These are phyloP conservation scores for Tetragnatha montana DNA, from an alignment of 2,888 invertebrate species.

Conservation along the genomic window DNA sequence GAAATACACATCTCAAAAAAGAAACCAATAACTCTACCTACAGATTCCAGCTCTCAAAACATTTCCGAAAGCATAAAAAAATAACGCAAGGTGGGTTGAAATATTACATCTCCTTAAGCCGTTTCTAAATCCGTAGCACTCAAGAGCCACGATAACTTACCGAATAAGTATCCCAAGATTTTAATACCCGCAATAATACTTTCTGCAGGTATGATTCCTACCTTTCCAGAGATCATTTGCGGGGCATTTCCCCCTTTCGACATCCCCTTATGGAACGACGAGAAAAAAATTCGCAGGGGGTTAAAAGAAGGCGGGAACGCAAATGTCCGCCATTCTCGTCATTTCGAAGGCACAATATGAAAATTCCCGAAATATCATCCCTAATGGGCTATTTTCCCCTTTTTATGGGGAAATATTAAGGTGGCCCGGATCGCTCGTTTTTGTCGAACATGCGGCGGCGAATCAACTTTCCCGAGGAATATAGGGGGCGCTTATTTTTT, in stretches of 20 bases:
- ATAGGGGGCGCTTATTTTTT: not conserved
- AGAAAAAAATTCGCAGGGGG: not conserved
- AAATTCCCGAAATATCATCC: conserved; percentile 62
- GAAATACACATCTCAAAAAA: not conserved
- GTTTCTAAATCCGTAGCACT: not conserved
- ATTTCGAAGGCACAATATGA: conserved; percentile 50
- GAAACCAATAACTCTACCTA: not conserved
- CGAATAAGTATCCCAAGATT: not conserved
- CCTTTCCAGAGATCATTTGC: conserved; percentile 4
- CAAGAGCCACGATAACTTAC: not conserved
- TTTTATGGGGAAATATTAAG: conserved; percentile 55
- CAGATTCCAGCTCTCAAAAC: not conserved
- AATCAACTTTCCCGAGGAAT: not conserved
- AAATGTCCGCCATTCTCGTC: conserved; percentile 28
- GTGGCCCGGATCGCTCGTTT: conserved; percentile 11
- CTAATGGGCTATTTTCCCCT: conserved; percentile 64
- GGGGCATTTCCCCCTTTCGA: not conserved
- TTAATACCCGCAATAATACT: conserved; percentile 11
- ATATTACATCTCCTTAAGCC: not conserved
- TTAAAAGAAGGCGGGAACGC: conserved; percentile 5
- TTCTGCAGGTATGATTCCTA: not conserved
- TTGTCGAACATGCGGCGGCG: conserved; percentile 11
- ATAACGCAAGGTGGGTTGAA: not conserved
- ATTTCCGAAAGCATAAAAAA: not conserved
- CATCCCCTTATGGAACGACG: not conserved